A percentile compares a stretch with the other conserved stretches of the same genome.
Evolutionary conservation across 2,888 invertebrate species (phyloP).

Genomic region (Xylota sylvarum): DNA sequence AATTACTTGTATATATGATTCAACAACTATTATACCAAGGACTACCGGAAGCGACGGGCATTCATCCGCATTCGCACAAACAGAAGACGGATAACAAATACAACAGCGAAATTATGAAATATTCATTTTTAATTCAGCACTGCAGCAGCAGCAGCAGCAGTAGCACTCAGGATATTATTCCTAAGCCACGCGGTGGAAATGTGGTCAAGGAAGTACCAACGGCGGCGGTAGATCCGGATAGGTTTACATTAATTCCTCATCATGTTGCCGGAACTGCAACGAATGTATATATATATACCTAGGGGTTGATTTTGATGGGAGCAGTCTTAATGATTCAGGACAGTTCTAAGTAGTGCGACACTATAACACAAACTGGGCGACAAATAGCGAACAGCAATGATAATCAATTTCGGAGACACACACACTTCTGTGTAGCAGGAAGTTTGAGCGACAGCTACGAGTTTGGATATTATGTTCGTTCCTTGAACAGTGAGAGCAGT

Average conservation of each 20-base stretch:
- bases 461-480: neutral
- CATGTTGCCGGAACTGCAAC: constrained; percentile 53
- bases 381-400: constrained; percentile 40
- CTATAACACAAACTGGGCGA: constrained; percentile 9
- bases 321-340: neutral
- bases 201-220: constrained; percentile 47
- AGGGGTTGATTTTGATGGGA: too few species aligned
- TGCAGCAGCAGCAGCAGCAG: constrained; percentile 15
- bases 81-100: constrained; percentile 26
- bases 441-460: constrained; percentile 47
- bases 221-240: constrained; percentile 15
- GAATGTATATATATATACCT: constrained; percentile 1
- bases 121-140: constrained; percentile 57
- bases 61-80: constrained; percentile 26
- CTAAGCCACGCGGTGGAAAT: constrained; percentile 45
- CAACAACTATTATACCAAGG: neutral
- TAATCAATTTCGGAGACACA: constrained; percentile 55
- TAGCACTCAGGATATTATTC: constrained; percentile 39
- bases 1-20: constrained; percentile 48
- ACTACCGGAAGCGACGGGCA: neutral
- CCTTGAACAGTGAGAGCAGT: neutral
- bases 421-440: constrained; percentile 16
- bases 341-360: neutral
- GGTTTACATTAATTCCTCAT: constrained; percentile 65
- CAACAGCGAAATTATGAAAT: constrained; percentile 62